Evolutionary conservation across 2,113 vertebrate genomes (phyloP).

Genomic region (Callorhinus ursinus): DNA sequence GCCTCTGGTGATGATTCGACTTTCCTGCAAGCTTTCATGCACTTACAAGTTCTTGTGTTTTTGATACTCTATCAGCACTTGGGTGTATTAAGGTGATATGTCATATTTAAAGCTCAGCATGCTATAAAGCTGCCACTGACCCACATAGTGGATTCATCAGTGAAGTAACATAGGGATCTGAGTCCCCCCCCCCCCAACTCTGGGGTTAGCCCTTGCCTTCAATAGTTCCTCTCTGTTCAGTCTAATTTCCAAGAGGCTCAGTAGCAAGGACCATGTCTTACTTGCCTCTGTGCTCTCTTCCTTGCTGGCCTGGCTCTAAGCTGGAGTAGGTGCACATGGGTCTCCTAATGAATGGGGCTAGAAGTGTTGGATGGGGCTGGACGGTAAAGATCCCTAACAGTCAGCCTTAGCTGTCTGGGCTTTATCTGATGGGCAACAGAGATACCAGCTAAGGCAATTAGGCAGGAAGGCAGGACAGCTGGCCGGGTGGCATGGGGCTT

Average conservation of each 20-base stretch:
- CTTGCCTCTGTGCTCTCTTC: background rate
- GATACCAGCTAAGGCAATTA: rapidly evolving
- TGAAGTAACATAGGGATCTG: rapidly evolving
- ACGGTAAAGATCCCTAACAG: background rate
- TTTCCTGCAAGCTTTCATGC: background rate
- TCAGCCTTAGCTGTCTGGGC: background rate
- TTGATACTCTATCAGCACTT: rapidly evolving
- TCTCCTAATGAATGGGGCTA: background rate
- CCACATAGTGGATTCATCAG: too few relatives aligned
- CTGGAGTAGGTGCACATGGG: background rate
- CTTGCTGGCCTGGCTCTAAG: background rate
- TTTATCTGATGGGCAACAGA: background rate
- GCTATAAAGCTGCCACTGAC: background rate
- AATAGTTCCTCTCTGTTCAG: rapidly evolving
- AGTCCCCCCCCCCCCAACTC: background rate
- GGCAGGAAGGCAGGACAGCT: background rate
- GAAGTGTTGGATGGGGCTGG: background rate
- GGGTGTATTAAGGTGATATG: rapidly evolving
- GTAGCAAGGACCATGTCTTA: background rate
- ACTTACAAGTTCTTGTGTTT: background rate
- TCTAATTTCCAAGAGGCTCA: background rate
- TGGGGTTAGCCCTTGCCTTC: background rate
- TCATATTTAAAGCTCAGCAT: background rate
- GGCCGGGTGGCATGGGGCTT: background rate
- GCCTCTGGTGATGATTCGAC: background rate